Evolutionary conservation across 2,797 vertebrate species (phyloP), one percentile per base, ranked within the genome.

Genomic region (Tiaroga cobitis): DNA sequence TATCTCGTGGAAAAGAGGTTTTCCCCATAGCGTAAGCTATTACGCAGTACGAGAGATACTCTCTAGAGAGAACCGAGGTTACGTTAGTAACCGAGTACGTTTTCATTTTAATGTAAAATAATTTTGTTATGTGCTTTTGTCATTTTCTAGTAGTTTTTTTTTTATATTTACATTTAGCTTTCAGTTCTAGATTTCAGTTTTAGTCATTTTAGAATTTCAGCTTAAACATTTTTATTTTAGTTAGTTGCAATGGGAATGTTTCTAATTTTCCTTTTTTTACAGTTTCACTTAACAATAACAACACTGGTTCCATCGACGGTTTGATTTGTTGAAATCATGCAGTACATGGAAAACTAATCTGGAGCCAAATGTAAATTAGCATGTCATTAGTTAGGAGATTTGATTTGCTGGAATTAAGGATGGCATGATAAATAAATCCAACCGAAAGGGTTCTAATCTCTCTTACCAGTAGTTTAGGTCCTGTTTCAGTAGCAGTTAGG

Each of bases 311-410:
- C 78, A 67, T 80, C 13, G 2, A 39, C 13, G 32, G 21, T 39
- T 81, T 56, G 32, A 68, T 69, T 54, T n/a, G 61, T 34, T 68
- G 9, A 51, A 80, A 80, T 80, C 18, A 77, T 59, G 75, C 24
- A 68, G 39, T 49, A 67, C 8, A 69, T 56, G 16, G 24, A 70
- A 37, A 41, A 70, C 34, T 15, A 41, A 54, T 54, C 43, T 41
- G 37, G 46, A 70, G 49, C 16, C 49, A 70, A 43, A 56, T 41
- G 34, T 4, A 70, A 81, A 70, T 59, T 15, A 37, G 49, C 34
- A 54, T 81, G 80, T 41, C 18, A 72, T 70, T 72, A 18, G 32
- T 32, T 29, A 21, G 41, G 49, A 26, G n/a, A 81, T 59, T 3
- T 72, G 67, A 59, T 37, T 59, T 70, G 67, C 67, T 29, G 63